Evolutionary conservation across 2,797 vertebrate species (phyloP).

Genomic region (Mormyrops attenuatus): DNA sequence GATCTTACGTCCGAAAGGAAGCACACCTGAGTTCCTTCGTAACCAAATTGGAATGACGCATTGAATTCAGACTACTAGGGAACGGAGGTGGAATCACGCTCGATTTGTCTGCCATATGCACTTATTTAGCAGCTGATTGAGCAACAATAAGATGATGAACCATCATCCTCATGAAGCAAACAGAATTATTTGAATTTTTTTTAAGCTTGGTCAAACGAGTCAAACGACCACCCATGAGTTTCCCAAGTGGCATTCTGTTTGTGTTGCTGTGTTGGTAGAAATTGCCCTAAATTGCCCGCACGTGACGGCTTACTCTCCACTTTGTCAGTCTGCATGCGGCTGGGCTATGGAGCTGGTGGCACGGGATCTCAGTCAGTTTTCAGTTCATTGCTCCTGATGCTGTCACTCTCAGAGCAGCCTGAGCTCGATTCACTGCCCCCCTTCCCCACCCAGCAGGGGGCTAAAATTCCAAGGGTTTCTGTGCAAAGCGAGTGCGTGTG

Average conservation of each 20-base stretch:
- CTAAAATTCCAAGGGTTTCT: not conserved
- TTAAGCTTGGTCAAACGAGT: not conserved
- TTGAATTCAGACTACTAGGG: not conserved
- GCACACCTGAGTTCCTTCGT: not conserved
- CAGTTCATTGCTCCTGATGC: not conserved
- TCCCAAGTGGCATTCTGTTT: not conserved
- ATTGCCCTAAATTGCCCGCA: not conserved
- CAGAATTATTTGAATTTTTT: not conserved
- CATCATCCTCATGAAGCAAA: not conserved
- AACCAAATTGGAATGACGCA: not conserved
- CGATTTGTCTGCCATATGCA: not conserved
- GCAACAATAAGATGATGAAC: not conserved
- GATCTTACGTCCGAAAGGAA: not conserved
- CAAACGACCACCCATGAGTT: not conserved
- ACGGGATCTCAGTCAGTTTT: not conserved
- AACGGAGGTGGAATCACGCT: not conserved
- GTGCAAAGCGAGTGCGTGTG: not conserved
- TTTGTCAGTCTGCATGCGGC: not conserved
- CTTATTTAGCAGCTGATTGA: not conserved
- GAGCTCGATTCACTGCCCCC: not conserved
- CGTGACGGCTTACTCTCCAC: not conserved
- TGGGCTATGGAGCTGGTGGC: not conserved
- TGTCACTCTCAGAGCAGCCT: not conserved
- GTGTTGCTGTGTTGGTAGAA: not conserved
- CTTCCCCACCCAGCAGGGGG: not conserved